Conservation (phyloP, 2,797 vertebrate genomes). For the Neostethus bicornis region DNA sequence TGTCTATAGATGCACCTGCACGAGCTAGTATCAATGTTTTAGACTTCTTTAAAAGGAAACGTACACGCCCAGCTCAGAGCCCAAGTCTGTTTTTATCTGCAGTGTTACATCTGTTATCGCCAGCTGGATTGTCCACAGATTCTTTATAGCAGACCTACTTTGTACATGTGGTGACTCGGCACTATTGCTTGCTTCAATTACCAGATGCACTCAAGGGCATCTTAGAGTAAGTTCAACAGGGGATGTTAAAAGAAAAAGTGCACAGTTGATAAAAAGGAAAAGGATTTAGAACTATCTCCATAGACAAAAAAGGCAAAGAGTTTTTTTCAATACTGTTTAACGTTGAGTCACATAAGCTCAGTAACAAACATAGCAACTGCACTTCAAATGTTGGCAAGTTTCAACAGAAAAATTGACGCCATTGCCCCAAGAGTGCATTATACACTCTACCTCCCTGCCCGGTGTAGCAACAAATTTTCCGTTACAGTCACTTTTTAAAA, state of each 20-base stretch:
- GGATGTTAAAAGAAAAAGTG: conserved; percentile 4
- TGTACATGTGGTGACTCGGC: conserved; percentile 35
- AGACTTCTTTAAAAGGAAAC: conserved; percentile 14
- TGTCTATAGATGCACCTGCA: conserved; percentile 23
- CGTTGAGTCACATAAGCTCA: background rate
- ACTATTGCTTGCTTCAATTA: conserved; percentile 37
- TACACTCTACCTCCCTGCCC: conserved; percentile 2
- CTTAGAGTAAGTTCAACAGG: conserved; percentile 2
- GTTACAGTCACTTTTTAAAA: background rate
- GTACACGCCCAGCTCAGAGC: conserved; percentile 26
- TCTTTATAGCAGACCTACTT: conserved; percentile 24
- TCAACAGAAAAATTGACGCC: conserved; percentile 6
- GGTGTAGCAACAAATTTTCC: background rate
- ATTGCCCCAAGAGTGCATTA: background rate
- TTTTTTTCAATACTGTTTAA: conserved; percentile 1
- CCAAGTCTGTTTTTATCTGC: conserved; percentile 3
- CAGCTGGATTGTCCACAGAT: conserved; percentile 35
- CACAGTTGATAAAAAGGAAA: background rate
- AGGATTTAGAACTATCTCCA: background rate
- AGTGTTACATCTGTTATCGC: conserved; percentile 38
- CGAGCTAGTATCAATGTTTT: conserved; percentile 13
- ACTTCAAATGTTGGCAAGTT: background rate
- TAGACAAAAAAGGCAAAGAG: background rate
- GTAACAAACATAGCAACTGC: conserved; percentile 2
- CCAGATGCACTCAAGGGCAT: conserved; percentile 53